A percentile compares a stretch with the other conserved stretches of the same genome.
phyloP scores from a whole-genome alignment of 2,888 invertebrate species.

The Timema podura region DNA sequence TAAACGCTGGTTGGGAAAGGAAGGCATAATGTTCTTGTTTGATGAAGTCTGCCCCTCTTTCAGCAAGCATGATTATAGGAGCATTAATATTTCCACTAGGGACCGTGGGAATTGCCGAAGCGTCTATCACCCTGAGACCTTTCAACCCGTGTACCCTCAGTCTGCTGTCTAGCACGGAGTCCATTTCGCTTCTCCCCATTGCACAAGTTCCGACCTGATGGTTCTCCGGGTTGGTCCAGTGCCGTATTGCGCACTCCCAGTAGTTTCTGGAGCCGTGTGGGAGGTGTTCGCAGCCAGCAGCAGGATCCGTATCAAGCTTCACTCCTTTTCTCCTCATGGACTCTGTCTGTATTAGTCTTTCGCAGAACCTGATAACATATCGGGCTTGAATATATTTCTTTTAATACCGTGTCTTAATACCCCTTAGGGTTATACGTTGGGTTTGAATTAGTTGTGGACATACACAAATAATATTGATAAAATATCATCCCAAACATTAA shows the following conservation, averaged over 20 bases:
- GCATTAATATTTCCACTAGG: conserved; percentile 6
- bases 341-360: conserved; percentile 18
- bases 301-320: conserved; percentile 14
- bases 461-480: no score
- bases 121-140: background rate
- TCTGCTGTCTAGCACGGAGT: conserved; percentile 17
- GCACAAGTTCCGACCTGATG: conserved; percentile 23
- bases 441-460: no score
- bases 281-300: conserved; percentile 17
- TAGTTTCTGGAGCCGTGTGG: conserved; percentile 9
- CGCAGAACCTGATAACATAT: background rate
- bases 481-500: no score
- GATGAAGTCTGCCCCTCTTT: conserved; percentile 2
- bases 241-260: conserved; percentile 21
- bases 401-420: no score
- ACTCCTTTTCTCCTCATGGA: conserved; percentile 21
- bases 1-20: no score
- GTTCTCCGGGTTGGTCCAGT: conserved; percentile 21
- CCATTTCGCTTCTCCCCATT: conserved; percentile 12
- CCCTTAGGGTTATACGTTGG: no score
- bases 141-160: conserved; percentile 1
- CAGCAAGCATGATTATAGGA: conserved; percentile 1
- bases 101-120: background rate
- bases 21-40: background rate
- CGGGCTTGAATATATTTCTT: no score